phyloP scores from a whole-genome alignment of 2,113 vertebrate species.

The Marmota flaviventris region DNA sequence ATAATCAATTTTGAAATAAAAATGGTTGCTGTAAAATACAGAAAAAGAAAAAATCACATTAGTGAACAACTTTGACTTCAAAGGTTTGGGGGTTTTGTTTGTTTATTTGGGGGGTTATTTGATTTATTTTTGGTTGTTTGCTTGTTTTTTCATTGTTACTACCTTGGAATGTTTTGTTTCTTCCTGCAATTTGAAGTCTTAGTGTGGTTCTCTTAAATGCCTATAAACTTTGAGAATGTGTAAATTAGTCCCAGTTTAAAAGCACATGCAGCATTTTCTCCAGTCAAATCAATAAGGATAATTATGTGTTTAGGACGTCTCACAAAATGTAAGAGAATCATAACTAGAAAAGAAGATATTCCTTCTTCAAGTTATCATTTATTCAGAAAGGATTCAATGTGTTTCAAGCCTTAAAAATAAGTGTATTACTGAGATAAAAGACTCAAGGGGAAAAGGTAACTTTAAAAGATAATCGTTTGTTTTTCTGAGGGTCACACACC shows the following conservation, averaged over 20 bases:
- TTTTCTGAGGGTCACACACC: constrained; percentile 64
- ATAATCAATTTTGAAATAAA: constrained; percentile 58
- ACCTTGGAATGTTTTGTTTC: constrained; percentile 71
- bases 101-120: constrained; percentile 38
- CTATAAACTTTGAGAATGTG: constrained; percentile 70
- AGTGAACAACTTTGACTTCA: constrained; percentile 38
- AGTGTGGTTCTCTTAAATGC: constrained; percentile 70
- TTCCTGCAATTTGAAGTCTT: constrained; percentile 64
- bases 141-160: constrained; percentile 57
- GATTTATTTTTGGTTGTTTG: constrained; percentile 73
- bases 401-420: constrained; percentile 57
- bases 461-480: constrained; percentile 69
- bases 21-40: constrained; percentile 35
- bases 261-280: constrained; percentile 62
- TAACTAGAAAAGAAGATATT: constrained; percentile 59
- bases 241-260: constrained; percentile 74
- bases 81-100: constrained; percentile 44
- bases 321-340: constrained; percentile 71
- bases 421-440: constrained; percentile 60
- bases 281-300: constrained; percentile 60
- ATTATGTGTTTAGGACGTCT: constrained; percentile 73
- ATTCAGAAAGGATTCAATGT: constrained; percentile 34
- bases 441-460: neutral
- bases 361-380: constrained; percentile 56
- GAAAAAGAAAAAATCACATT: constrained; percentile 44